Conservation (phyloP, 53 echinoderm and acorn worm species). For the Holothuria scabra region DNA sequence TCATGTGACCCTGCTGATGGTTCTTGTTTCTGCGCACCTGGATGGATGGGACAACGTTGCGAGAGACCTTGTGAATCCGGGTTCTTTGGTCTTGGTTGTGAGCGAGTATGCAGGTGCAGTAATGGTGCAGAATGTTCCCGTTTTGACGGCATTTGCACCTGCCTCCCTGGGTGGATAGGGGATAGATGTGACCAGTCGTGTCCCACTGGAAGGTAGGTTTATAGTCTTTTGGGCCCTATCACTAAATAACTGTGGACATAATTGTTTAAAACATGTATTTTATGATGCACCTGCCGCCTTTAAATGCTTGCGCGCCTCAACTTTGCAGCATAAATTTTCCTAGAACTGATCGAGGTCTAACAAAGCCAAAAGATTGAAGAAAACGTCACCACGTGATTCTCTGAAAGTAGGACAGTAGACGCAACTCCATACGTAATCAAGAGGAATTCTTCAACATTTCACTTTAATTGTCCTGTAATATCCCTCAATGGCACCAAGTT, state of each 20-base stretch:
- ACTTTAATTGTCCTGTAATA: too few species aligned
- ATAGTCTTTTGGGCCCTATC: background rate
- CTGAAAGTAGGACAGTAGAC: too few species aligned
- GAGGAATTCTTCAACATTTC: too few species aligned
- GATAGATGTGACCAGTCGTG: slow-evolving; percentile 61
- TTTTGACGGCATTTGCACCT: slow-evolving; percentile 72
- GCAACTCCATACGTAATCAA: too few species aligned
- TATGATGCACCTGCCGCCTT: too few species aligned
- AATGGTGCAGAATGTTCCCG: slow-evolving; percentile 73
- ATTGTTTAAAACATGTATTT: slow-evolving; percentile 1
- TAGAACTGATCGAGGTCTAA: too few species aligned
- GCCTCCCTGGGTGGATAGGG: slow-evolving; percentile 79
- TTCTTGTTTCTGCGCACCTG: slow-evolving; percentile 67
- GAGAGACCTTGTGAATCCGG: slow-evolving; percentile 64
- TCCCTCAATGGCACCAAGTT: too few species aligned
- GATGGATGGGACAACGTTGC: slow-evolving; percentile 72
- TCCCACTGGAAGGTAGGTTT: slow-evolving; percentile 24
- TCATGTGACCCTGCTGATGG: slow-evolving; percentile 64
- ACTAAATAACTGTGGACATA: slow-evolving; percentile 38
- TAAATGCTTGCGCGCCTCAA: too few species aligned
- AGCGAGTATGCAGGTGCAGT: slow-evolving; percentile 58
- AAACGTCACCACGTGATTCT: too few species aligned
- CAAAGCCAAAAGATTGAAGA: too few species aligned
- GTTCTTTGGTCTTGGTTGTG: slow-evolving; percentile 71
- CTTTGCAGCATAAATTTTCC: too few species aligned